A percentile compares a stretch with the other conserved stretches of the same genome.
Conservation (phyloP, 1,140 invertebrate species). For the Calliopsis andreniformis region DNA sequence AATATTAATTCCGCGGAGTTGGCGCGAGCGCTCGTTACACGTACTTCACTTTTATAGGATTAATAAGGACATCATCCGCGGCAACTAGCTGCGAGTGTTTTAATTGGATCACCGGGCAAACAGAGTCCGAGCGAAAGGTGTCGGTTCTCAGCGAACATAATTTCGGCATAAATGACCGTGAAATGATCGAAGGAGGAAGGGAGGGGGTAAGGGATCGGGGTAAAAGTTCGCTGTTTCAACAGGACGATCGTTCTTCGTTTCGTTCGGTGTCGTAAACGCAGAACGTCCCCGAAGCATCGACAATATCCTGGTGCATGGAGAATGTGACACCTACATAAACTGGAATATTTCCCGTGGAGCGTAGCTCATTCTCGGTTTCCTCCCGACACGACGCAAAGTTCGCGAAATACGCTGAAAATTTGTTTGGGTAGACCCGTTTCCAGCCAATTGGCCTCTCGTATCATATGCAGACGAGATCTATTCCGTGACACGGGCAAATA, state of each 20-base stretch:
- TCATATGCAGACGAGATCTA: background rate
- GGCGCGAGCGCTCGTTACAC: conserved; percentile 53
- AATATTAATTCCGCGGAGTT: conserved; percentile 63
- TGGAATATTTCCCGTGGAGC: conserved; percentile 44
- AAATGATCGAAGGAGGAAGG: background rate
- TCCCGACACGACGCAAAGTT: conserved; percentile 22
- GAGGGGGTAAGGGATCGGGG: background rate
- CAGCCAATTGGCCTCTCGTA: conserved; percentile 14
- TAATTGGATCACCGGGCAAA: conserved; percentile 57
- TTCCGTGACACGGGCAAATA: background rate
- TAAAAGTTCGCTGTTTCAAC: background rate
- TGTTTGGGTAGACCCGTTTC: conserved; percentile 27
- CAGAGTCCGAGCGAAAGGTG: conserved; percentile 29
- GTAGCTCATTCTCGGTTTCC: conserved; percentile 38
- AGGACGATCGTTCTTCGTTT: conserved; percentile 6
- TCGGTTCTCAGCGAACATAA: background rate
- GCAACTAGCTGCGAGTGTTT: conserved; percentile 44
- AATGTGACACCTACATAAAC: conserved; percentile 24
- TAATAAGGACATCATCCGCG: conserved; percentile 59
- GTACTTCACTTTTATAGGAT: conserved; percentile 60
- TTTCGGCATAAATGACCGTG: background rate
- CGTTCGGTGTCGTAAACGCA: background rate
- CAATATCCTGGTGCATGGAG: background rate
- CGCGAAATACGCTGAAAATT: conserved; percentile 26
- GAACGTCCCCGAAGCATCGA: background rate